Evolutionary conservation across 2,113 vertebrate genomes (phyloP), one percentile per base, ranked within the genome.

Genomic region (Talpa occidentalis): DNA sequence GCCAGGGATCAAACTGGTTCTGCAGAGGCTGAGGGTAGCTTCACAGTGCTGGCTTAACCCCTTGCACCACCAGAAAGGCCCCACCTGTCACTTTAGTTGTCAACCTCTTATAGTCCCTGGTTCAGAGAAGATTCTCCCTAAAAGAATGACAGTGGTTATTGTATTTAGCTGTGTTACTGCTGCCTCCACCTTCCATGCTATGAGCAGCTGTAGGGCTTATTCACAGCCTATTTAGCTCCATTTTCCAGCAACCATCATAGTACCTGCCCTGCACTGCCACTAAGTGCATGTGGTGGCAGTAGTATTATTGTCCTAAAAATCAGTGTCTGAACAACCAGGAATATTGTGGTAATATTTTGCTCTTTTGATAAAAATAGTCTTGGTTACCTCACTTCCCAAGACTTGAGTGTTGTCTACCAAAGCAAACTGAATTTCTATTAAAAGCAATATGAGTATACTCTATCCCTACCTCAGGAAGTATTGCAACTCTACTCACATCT

Each of bases 191-290:
- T 73, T 22, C 40, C 15, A 30, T 11, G 10, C 26, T 32, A 6
- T 22, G 49, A 10, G 10, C 15, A 35, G 3, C 54, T 54, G 4
- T 0, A 60, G 60, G 15, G 28, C 30, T 26, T 22, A 35, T 32
- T 35, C 62, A 10, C 0, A 14, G 16, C 12, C 3, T 21, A 24
- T 5, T 24, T 4, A 14, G 37, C 9, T 76, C 26, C 79, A 32
- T 56, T 44, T 32, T 9, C 32, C 32, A 82, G 62, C 24, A 78
- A 9, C 40, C 10, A 1, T 24, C 1, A 3, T 21, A 16, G 32
- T 56, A 14, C 37, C 12, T 85, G 87, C 52, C 6, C 0, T 37
- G 21, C 30, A 59, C 59, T 11, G 15, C 14, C 9, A 10, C 24
- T 22, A 10, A 73, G 14, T n/a, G 3, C 5, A 30, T 8, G 16